Base-by-base conservation (phyloP, 2,888 invertebrate genomes). In the Scotopteryx bipunctaria region DNA sequence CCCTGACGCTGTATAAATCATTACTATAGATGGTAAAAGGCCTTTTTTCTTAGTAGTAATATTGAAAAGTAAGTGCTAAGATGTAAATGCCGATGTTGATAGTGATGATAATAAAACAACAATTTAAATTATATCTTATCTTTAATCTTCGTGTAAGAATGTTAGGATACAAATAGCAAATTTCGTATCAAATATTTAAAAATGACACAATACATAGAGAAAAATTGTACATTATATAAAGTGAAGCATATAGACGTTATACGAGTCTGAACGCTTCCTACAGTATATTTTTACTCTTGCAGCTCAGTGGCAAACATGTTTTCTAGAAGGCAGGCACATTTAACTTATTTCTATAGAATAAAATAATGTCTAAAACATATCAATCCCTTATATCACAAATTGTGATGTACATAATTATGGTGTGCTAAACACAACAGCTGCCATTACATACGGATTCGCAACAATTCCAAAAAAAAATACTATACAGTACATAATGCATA, bases 121-220 rank as follows among this genome's bases (percentile, higher is more conserved):
- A 64, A 57, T 52, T 8, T 41, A 44, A 27, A 57, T 66, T 63
- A 63, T 69, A 75, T 76, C 73, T 78, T 83, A 84, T 71, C 73
- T 86, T 86, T 86, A 86, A 83, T 88, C 31, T 78, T 84, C 72
- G 77, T 83, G 76, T 83, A 87, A 83, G 83, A 86, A 82, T 76
- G 76, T 80, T 80, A 78, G 58, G 81, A 86, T 87, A 89, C 86
- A 85, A 86, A 86, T 80, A 65, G 78, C 79, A 79, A 78, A 74
- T 80, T 81, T 79, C 81, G 83, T 87, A 88, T 86, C 86, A 86
- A 88, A 88, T 81, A 69, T 84, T 81, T 44, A 70, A 78, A 87
- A 87, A 86, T 83, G 82, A 81, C 77, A 79, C 67, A 75, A 74
- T 79, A 70, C 59, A 81, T 69, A 77, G 72, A 77, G 79, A 77